These are phyloP conservation scores for Battus philenor DNA, from an alignment of 1,140 invertebrate genomes.

Conservation along the genomic window DNA sequence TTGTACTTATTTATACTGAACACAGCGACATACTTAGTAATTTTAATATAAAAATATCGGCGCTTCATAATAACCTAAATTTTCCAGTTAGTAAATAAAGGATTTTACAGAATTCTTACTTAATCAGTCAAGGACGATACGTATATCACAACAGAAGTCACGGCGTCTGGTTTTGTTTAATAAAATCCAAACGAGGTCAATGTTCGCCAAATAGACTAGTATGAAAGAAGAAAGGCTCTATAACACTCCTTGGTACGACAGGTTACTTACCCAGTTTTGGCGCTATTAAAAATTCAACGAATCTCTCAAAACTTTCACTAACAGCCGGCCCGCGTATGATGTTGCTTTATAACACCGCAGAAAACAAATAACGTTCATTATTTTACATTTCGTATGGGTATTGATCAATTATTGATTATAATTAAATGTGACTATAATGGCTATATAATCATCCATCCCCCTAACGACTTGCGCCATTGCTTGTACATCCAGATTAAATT, in stretches of 20 bases:
- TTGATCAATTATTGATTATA: too few relatives aligned
- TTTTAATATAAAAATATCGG: conserved; percentile 2
- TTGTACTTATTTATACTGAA: too few relatives aligned
- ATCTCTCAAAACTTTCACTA: conserved; percentile 67
- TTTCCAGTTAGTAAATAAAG: conserved; percentile 4
- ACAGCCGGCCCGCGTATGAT: conserved; percentile 23
- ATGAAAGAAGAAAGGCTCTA: conserved; percentile 54
- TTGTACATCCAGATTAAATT: too few relatives aligned
- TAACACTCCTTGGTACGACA: conserved; percentile 39
- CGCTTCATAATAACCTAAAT: conserved; percentile 6
- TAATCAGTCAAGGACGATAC: conserved; percentile 14
- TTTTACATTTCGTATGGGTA: conserved; percentile 1
- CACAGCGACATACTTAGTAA: too few relatives aligned
- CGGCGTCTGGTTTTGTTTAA: conserved; percentile 14
- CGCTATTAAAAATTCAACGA: conserved; percentile 64
- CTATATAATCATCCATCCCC: too few relatives aligned
- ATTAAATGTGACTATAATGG: too few relatives aligned
- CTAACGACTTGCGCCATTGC: too few relatives aligned
- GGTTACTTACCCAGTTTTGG: conserved; percentile 54
- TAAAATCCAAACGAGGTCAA: conserved; percentile 30
- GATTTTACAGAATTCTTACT: conserved; percentile 13
- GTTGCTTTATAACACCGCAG: conserved; percentile 4
- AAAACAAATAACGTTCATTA: conserved; percentile 17
- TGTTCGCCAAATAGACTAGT: conserved; percentile 43
- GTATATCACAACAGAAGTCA: conserved; percentile 19